A percentile compares a stretch with the other conserved stretches of the same genome.
Evolutionary conservation across 2,888 invertebrate species (phyloP).

Genomic region (Phaedon cochleariae): DNA sequence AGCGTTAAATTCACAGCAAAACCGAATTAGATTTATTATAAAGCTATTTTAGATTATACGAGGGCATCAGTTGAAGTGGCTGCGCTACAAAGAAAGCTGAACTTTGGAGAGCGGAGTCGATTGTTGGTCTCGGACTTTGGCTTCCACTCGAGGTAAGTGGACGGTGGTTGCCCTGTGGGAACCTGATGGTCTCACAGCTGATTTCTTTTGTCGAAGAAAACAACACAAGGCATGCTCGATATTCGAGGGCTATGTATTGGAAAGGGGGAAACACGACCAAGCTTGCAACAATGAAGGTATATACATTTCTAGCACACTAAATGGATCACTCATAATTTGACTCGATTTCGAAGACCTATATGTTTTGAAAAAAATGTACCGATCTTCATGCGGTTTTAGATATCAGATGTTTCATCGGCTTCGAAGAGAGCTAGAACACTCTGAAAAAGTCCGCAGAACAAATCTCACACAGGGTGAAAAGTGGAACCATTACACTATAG

Average conservation of each 20-base stretch:
- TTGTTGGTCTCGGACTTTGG: conserved; percentile 47
- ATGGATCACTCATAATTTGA: too few species aligned
- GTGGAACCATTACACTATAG: too few species aligned
- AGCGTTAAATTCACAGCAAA: conserved; percentile 43
- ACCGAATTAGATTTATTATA: conserved; percentile 44
- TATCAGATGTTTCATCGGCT: too few species aligned
- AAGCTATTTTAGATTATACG: conserved; percentile 43
- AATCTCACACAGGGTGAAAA: too few species aligned
- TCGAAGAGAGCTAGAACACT: too few species aligned
- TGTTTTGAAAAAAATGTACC: too few species aligned
- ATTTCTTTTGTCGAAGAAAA: conserved; percentile 35
- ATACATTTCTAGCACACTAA: too few species aligned
- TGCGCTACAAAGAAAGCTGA: conserved; percentile 51
- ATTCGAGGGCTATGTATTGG: not conserved
- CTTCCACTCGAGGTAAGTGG: conserved; percentile 55
- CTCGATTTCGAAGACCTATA: too few species aligned
- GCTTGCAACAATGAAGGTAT: not conserved
- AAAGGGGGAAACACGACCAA: not conserved
- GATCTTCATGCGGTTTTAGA: too few species aligned
- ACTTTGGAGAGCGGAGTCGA: conserved; percentile 46
- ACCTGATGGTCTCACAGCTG: conserved; percentile 51
- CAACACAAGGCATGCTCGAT: conserved; percentile 25
- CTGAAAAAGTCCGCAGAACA: too few species aligned
- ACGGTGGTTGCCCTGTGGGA: conserved; percentile 55
- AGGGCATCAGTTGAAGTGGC: conserved; percentile 47